Conservation (phyloP, 2,797 vertebrate species). For the Adrianichthys oophorus region DNA sequence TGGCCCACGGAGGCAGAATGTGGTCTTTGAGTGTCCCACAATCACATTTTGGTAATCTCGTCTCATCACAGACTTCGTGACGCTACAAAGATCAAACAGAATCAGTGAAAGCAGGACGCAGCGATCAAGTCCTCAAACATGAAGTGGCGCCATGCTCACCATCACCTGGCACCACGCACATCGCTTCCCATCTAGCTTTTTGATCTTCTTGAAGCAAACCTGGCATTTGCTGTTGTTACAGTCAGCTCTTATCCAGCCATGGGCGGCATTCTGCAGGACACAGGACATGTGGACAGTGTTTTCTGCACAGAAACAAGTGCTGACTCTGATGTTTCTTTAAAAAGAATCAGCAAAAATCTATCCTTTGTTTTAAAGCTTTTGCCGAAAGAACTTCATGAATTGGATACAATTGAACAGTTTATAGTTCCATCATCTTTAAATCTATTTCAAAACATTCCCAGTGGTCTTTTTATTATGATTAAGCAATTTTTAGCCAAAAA, state of each 20-base stretch:
- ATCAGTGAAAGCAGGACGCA: slow-evolving; percentile 3
- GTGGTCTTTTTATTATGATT: too few species aligned
- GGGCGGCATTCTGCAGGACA: slow-evolving; percentile 75
- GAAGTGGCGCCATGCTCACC: slow-evolving; percentile 66
- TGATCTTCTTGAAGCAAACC: slow-evolving; percentile 88
- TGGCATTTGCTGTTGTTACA: slow-evolving; percentile 83
- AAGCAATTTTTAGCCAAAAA: too few species aligned
- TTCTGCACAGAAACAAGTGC: too few species aligned
- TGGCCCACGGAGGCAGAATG: slow-evolving; percentile 86
- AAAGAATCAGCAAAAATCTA: slow-evolving; percentile 3
- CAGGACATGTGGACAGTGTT: background rate
- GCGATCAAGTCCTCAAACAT: background rate
- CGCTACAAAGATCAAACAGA: slow-evolving; percentile 70
- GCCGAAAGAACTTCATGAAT: too few species aligned
- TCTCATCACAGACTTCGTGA: slow-evolving; percentile 81
- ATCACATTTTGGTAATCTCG: slow-evolving; percentile 75
- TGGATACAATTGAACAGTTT: too few species aligned
- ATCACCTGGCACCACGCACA: slow-evolving; percentile 90
- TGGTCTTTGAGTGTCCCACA: slow-evolving; percentile 85
- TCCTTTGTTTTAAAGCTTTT: too few species aligned
- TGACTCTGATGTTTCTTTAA: background rate
- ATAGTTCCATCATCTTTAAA: too few species aligned
- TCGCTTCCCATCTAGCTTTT: slow-evolving; percentile 79
- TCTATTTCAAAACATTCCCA: too few species aligned
- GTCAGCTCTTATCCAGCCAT: slow-evolving; percentile 86